These are phyloP conservation scores for Daboia siamensis DNA, from an alignment of 2,113 vertebrate genomes.

Conservation along the genomic window DNA sequence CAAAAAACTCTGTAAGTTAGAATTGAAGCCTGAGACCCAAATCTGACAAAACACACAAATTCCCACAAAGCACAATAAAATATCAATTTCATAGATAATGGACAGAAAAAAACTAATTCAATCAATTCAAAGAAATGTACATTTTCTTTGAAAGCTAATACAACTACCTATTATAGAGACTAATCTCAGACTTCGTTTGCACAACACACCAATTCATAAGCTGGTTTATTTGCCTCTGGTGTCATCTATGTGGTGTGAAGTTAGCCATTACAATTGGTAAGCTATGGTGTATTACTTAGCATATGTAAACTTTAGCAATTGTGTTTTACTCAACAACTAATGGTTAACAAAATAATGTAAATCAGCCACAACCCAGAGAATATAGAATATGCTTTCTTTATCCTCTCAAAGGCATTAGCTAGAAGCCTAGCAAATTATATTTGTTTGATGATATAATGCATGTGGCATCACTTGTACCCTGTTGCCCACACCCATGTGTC, in stretches of 20 bases:
- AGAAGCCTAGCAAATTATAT: background rate
- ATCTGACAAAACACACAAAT: background rate
- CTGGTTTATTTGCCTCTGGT: background rate
- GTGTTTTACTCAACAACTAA: background rate
- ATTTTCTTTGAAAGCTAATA: background rate
- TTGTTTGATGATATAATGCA: background rate
- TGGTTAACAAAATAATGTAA: background rate
- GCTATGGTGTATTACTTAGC: background rate
- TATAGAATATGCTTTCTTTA: background rate
- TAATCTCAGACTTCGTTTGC: background rate
- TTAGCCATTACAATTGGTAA: background rate
- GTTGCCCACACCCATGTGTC: background rate
- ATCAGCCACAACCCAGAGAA: background rate
- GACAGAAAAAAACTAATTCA: background rate
- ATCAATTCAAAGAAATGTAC: background rate
- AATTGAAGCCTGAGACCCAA: background rate
- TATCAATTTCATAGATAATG: background rate
- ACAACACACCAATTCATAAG: background rate
- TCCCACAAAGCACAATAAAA: background rate
- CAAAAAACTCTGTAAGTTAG: background rate
- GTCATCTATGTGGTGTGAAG: background rate
- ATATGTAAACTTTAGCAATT: background rate
- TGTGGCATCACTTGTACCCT: background rate
- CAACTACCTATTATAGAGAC: background rate
- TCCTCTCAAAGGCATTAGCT: background rate